Conservation (phyloP, 2,113 vertebrate species). For the Bungarus multicinctus region DNA sequence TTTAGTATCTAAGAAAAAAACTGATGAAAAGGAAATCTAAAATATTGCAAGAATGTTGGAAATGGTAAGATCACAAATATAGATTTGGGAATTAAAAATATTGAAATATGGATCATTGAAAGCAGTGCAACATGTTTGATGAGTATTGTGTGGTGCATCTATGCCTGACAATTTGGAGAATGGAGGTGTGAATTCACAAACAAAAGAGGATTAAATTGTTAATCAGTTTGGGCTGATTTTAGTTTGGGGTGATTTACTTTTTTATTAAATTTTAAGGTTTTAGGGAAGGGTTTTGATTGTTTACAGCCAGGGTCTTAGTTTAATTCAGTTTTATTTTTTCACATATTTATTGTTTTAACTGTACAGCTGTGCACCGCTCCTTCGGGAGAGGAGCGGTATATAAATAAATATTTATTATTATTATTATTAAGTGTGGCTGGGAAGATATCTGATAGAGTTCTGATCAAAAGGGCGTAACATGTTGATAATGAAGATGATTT, state of each 20-base stretch:
- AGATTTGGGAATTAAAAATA: neutral
- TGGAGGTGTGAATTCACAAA: neutral
- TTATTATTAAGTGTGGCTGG: neutral
- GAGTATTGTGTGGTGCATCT: neutral
- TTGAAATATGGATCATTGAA: neutral
- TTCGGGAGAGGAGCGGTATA: too few species aligned
- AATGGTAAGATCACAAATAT: neutral
- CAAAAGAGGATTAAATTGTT: neutral
- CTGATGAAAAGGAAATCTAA: neutral
- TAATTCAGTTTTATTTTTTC: too few species aligned
- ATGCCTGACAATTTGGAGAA: neutral
- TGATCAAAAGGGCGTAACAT: neutral
- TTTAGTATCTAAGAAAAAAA: neutral
- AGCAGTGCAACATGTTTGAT: neutral
- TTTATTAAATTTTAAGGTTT: too few species aligned
- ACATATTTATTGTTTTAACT: too few species aligned
- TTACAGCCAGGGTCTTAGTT: too few species aligned
- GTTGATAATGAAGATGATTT: neutral
- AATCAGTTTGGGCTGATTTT: too few species aligned
- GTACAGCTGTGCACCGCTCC: too few species aligned
- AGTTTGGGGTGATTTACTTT: too few species aligned
- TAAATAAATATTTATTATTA: too few species aligned
- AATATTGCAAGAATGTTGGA: neutral
- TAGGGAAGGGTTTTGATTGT: too few species aligned
- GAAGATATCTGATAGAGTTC: neutral